phyloP scores from a whole-genome alignment of 2,888 invertebrate species.

The Nomada fabriciana region DNA sequence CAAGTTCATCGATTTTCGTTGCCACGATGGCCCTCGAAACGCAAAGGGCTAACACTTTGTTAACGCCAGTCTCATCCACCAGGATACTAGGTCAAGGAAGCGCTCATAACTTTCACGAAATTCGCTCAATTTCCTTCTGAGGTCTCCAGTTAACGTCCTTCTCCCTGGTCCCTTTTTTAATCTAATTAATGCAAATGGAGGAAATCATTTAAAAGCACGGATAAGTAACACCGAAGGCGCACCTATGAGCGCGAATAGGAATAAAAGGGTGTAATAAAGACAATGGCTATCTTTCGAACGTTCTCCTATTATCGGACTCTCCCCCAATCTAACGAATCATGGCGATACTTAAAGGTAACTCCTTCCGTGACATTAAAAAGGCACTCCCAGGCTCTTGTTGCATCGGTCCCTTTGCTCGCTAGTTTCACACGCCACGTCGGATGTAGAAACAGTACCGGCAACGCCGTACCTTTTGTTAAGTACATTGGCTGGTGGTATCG shows the following conservation, averaged over 20 bases:
- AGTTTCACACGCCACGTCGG: constrained; percentile 69
- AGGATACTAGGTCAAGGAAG: constrained; percentile 35
- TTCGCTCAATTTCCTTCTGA: constrained; percentile 10
- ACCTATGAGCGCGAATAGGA: background rate
- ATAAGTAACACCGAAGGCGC: background rate
- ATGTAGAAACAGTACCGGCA: constrained; percentile 65
- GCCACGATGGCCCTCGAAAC: no score
- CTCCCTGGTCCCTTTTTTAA: no score
- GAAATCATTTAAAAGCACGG: no score
- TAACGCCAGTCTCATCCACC: constrained; percentile 4
- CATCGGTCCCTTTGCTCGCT: constrained; percentile 67
- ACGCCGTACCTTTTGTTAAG: constrained; percentile 35
- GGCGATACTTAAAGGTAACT: constrained; percentile 73
- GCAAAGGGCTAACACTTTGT: no score
- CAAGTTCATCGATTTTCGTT: no score
- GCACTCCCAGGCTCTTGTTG: constrained; percentile 74
- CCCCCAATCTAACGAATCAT: constrained; percentile 68
- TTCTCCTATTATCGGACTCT: constrained; percentile 63
- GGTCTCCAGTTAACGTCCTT: background rate
- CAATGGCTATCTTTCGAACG: constrained; percentile 45
- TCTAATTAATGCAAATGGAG: no score
- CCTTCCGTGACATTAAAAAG: constrained; percentile 78
- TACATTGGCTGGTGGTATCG: constrained; percentile 6
- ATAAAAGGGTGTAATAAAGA: constrained; percentile 20
- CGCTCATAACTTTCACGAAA: constrained; percentile 32